A percentile compares a stretch with the other conserved stretches of the same genome.
Conservation (phyloP, 2,888 invertebrate species). For the Xylocampa areola region DNA sequence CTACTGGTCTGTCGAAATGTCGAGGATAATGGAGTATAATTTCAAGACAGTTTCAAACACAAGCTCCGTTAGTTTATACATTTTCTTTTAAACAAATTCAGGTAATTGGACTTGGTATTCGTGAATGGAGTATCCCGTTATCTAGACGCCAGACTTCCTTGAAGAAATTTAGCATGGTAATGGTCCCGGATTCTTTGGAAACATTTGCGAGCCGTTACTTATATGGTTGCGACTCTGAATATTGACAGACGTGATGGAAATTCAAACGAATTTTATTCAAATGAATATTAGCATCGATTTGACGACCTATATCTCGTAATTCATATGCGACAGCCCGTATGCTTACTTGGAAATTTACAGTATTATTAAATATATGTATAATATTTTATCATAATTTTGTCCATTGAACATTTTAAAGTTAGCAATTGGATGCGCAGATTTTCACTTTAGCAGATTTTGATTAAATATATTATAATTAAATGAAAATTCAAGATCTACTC, state of each 20-base stretch:
- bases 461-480: slow-evolving; percentile 27
- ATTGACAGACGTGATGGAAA: slow-evolving; percentile 76
- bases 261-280: slow-evolving; percentile 70
- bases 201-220: slow-evolving; percentile 76
- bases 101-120: slow-evolving; percentile 40
- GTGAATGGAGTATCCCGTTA: slow-evolving; percentile 67
- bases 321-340: slow-evolving; percentile 11
- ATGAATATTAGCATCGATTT: slow-evolving; percentile 61
- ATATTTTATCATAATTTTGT: no score
- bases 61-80: slow-evolving; percentile 16
- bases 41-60: background rate
- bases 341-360: slow-evolving; percentile 5
- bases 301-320: slow-evolving; percentile 33
- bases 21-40: background rate
- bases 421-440: slow-evolving; percentile 18
- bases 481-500: slow-evolving; percentile 45
- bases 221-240: slow-evolving; percentile 74
- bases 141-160: slow-evolving; percentile 67
- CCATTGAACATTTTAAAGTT: slow-evolving; percentile 21
- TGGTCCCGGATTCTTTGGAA: slow-evolving; percentile 72
- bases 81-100: slow-evolving; percentile 19
- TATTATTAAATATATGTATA: background rate
- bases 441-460: slow-evolving; percentile 16
- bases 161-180: slow-evolving; percentile 75
- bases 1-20: slow-evolving; percentile 1